A percentile compares a stretch with the other conserved stretches of the same genome.
Conservation (phyloP, 1,140 invertebrate species). For the Drosophila athabasca region DNA sequence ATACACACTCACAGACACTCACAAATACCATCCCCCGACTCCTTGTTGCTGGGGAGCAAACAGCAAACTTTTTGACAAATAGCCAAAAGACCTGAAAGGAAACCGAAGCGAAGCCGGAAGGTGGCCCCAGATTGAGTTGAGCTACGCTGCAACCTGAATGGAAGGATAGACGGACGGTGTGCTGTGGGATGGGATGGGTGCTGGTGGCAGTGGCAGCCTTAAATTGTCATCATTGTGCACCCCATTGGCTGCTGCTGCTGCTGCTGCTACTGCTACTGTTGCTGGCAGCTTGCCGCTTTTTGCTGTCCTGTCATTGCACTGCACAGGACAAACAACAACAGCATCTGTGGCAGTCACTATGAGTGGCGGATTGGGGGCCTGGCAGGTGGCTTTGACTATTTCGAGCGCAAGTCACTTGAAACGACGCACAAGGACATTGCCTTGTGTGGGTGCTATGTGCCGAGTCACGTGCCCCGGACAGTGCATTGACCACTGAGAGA, state of each 20-base stretch:
- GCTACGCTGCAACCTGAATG: slow-evolving; percentile 27
- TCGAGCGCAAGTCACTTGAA: slow-evolving; percentile 73
- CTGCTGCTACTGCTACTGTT: slow-evolving; percentile 13
- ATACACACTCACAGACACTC: slow-evolving; percentile 34
- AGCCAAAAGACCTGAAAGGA: slow-evolving; percentile 72
- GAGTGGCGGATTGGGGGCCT: slow-evolving; percentile 5
- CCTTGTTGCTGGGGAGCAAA: slow-evolving; percentile 46
- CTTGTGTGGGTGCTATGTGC: slow-evolving; percentile 48
- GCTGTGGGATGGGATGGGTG: slow-evolving; percentile 3
- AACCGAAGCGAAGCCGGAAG: slow-evolving; percentile 54
- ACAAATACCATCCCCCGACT: neutral
- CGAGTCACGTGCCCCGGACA: slow-evolving; percentile 68
- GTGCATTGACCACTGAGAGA: slow-evolving; percentile 68
- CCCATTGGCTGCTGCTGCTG: slow-evolving; percentile 43
- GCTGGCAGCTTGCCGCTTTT: slow-evolving; percentile 44
- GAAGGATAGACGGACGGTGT: neutral
- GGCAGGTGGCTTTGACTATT: slow-evolving; percentile 54
- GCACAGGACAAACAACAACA: slow-evolving; percentile 12
- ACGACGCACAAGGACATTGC: slow-evolving; percentile 70
- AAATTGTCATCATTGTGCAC: slow-evolving; percentile 64
- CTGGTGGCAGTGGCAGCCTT: slow-evolving; percentile 43
- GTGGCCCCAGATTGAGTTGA: slow-evolving; percentile 46
- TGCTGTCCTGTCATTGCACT: slow-evolving; percentile 64
- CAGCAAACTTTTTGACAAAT: slow-evolving; percentile 73
- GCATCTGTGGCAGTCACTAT: neutral